These are phyloP conservation scores for Phorcus lineatus DNA, from an alignment of 2,888 invertebrate genomes.

Conservation along the genomic window DNA sequence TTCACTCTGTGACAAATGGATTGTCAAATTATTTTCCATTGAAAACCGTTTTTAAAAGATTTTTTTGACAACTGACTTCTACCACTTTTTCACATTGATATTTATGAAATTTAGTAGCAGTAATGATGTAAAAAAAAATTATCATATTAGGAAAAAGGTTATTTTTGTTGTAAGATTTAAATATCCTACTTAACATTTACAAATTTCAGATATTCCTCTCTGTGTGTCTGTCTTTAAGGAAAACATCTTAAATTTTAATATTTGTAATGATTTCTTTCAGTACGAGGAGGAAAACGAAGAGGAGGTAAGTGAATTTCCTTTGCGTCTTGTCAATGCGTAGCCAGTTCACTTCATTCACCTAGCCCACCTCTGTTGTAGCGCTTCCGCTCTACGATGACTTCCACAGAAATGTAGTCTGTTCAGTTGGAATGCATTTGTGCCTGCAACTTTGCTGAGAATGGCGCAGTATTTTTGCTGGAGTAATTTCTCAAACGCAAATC, in stretches of 20 bases:
- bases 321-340: background rate
- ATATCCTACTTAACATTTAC: background rate
- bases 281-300: conserved; percentile 55
- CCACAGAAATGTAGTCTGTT: too few species aligned
- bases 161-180: background rate
- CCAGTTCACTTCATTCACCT: background rate
- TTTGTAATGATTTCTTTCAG: conserved; percentile 34
- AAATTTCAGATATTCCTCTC: background rate
- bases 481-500: background rate
- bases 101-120: too few species aligned
- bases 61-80: too few species aligned
- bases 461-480: too few species aligned
- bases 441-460: too few species aligned
- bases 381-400: background rate
- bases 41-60: too few species aligned
- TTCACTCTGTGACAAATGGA: too few species aligned
- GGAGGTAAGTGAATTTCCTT: conserved; percentile 38
- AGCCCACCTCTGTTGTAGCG: background rate
- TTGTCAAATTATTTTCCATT: too few species aligned
- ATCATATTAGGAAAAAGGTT: too few species aligned
- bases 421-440: too few species aligned
- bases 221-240: background rate
- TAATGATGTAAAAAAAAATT: too few species aligned
- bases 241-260: background rate
- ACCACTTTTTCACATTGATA: background rate